These are phyloP conservation scores for Strix aluco DNA, from an alignment of 2,113 vertebrate species.

Conservation along the genomic window DNA sequence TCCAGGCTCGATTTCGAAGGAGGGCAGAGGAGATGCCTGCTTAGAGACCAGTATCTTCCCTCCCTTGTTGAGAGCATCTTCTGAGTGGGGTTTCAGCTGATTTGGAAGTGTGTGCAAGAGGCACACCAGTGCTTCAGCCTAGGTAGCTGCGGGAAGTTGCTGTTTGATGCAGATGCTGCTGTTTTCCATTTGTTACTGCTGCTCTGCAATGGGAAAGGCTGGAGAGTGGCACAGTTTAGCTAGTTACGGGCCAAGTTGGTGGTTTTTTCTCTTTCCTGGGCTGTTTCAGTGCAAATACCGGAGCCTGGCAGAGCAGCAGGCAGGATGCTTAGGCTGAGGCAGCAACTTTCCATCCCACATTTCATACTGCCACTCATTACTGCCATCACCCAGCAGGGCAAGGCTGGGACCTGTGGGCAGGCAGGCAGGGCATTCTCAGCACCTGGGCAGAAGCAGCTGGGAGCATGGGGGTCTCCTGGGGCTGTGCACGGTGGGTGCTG, in stretches of 20 bases:
- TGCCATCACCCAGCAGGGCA: not conserved
- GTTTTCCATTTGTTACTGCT: not conserved
- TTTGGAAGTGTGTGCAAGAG: not conserved
- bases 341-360: not conserved
- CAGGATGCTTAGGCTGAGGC: not conserved
- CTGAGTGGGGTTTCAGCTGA: not conserved
- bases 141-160: not conserved
- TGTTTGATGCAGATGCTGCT: not conserved
- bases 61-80: not conserved
- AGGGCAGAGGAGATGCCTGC: not conserved
- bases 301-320: not conserved
- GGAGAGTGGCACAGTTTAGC: not conserved
- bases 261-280: not conserved
- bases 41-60: not conserved
- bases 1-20: not conserved
- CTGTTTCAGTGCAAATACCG: not conserved
- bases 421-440: not conserved
- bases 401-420: not conserved
- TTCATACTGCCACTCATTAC: not conserved
- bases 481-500: not conserved
- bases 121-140: rapidly evolving
- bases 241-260: not conserved
- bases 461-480: not conserved
- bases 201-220: not conserved
- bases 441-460: not conserved